These are phyloP conservation scores for Cephus sareptanus DNA, from an alignment of 2,888 invertebrate species.

Conservation along the genomic window DNA sequence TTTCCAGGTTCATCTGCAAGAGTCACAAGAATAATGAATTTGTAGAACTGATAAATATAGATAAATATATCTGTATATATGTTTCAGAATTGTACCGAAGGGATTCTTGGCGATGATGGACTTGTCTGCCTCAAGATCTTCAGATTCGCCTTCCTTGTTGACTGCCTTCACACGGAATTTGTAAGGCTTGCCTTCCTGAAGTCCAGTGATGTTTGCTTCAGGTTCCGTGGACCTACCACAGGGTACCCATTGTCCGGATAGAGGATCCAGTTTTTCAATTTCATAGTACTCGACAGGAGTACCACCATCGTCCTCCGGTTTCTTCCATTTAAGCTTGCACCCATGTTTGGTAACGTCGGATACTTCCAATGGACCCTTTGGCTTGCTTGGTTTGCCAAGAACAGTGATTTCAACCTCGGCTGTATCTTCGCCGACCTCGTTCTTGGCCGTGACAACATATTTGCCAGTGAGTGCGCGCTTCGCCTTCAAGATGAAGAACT, in stretches of 20 bases:
- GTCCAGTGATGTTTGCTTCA: constrained; percentile 83
- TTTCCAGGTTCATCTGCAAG: constrained; percentile 96
- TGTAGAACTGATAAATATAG: constrained; percentile 63
- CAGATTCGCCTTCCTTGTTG: constrained; percentile 98
- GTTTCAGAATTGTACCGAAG: constrained; percentile 75
- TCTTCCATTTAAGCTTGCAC: constrained; percentile 91
- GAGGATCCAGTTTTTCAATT: constrained; percentile 94
- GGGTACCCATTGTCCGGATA: constrained; percentile 93
- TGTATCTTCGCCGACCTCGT: constrained; percentile 92
- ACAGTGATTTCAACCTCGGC: constrained; percentile 92
- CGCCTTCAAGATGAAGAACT: constrained; percentile 86
- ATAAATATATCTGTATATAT: neutral
- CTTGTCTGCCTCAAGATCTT: constrained; percentile 93
- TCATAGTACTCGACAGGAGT: constrained; percentile 93
- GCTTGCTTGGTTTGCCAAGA: constrained; percentile 82
- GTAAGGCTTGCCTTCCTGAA: constrained; percentile 96
- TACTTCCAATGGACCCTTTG: constrained; percentile 89
- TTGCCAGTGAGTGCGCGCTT: constrained; percentile 86
- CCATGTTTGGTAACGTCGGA: constrained; percentile 91
- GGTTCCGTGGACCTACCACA: constrained; percentile 89
- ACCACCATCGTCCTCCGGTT: constrained; percentile 96
- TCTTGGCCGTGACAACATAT: constrained; percentile 90
- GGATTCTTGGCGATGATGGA: constrained; percentile 98
- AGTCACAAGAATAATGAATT: constrained; percentile 97
- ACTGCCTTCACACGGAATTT: constrained; percentile 98